phyloP scores from a whole-genome alignment of 2,797 vertebrate genomes.

The Chelmon rostratus region DNA sequence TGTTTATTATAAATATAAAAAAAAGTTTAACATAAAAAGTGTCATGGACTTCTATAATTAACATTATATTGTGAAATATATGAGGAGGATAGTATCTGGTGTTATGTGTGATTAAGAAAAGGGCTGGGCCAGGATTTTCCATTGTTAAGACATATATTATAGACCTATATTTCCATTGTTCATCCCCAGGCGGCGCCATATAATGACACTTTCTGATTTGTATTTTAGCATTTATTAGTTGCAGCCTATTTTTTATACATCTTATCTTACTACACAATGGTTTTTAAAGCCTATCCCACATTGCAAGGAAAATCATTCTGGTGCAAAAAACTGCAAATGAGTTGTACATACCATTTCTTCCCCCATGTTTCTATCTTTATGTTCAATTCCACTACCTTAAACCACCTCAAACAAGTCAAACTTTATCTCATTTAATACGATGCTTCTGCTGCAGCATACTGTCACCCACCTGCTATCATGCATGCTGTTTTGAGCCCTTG shows the following conservation, averaged over 20 bases:
- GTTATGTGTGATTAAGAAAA: neutral
- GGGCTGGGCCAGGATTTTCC: neutral
- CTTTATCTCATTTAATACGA: neutral
- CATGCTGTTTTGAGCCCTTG: neutral
- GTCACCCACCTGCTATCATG: conserved; percentile 15
- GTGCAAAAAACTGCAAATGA: no score
- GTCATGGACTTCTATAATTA: neutral
- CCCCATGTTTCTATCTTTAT: neutral
- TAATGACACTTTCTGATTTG: neutral
- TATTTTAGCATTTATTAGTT: neutral
- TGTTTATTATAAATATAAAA: neutral
- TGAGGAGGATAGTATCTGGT: no score
- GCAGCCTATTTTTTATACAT: neutral
- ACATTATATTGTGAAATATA: conserved; percentile 1
- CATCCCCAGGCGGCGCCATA: neutral
- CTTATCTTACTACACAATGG: neutral
- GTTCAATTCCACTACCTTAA: neutral
- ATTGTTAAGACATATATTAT: no score
- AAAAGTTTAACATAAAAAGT: neutral
- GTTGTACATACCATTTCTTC: no score
- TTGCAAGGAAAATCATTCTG: neutral
- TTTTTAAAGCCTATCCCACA: neutral
- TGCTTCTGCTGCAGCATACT: neutral
- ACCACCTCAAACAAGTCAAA: neutral
- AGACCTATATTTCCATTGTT: neutral